Evolutionary conservation across 2,113 vertebrate species (phyloP).

Genomic region (Xiphophorus couchianus): DNA sequence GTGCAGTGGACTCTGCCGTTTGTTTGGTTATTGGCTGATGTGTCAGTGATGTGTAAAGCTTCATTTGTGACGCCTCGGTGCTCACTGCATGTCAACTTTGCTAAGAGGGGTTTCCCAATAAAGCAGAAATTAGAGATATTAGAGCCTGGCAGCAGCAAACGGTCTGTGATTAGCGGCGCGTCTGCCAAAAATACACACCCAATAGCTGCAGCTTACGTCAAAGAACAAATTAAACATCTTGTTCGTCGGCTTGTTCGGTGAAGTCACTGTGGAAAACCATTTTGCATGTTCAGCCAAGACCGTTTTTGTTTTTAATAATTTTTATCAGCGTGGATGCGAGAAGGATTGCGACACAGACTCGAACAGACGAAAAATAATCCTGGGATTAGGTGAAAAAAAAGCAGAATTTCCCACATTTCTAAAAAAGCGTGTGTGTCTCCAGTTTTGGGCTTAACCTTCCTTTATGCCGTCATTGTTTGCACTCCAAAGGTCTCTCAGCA

Average conservation of each 20-base stretch:
- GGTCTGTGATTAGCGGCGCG: slow-evolving; percentile 30
- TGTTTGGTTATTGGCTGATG: slow-evolving; percentile 4
- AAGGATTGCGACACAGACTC: not conserved
- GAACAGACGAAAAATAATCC: not conserved
- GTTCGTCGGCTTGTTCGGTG: slow-evolving; percentile 30
- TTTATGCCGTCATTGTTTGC: slow-evolving; percentile 61
- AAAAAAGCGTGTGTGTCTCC: slow-evolving; percentile 34
- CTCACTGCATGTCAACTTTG: not conserved
- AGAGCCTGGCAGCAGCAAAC: slow-evolving; percentile 35
- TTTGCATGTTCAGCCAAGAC: slow-evolving; percentile 18
- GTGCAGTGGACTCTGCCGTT: not conserved
- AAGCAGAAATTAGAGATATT: slow-evolving; percentile 13
- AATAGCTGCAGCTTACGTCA: slow-evolving; percentile 44
- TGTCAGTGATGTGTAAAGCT: not conserved
- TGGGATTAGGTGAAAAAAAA: slow-evolving; percentile 43
- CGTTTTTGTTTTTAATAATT: not conserved
- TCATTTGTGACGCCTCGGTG: not conserved
- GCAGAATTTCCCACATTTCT: slow-evolving; percentile 46
- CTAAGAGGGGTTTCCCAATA: not conserved
- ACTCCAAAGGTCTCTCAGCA: slow-evolving; percentile 64
- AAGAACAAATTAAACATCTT: slow-evolving; percentile 61
- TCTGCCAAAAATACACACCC: slow-evolving; percentile 63
- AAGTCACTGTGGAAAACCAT: slow-evolving; percentile 56
- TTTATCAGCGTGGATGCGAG: slow-evolving; percentile 11
- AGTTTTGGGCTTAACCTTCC: slow-evolving; percentile 46